Evolutionary conservation across 2,797 vertebrate species (phyloP), one percentile per base, ranked within the genome.

Genomic region (Austrolebias charrua): DNA sequence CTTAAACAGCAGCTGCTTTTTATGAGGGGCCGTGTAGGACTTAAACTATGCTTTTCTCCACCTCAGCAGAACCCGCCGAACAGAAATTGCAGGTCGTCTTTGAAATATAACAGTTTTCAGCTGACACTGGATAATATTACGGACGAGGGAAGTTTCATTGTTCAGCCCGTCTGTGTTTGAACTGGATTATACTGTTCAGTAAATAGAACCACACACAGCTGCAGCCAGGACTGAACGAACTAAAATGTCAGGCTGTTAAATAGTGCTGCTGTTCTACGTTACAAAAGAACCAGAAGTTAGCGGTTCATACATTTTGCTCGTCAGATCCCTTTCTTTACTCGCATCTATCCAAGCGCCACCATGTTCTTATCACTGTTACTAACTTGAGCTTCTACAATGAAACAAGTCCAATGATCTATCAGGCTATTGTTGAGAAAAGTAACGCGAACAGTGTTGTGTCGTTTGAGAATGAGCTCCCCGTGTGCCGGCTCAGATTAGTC

Each of bases 121-220:
- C 31, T 52, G 6, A 55, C 40, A 50, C 33, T 59, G 24, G 20
- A 11, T 38, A 9, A 59, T 45, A 5, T 45, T 54, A 18, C 4
- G 49, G 60, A 49, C 49, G 45, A 47, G 38, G 40, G 52, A 50
- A 54, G 62, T 54, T 66, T 55, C 69, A 73, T 48, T 75, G 76
- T 81, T 73, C 60, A 33, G 71, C 71, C 76, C 46, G 61, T 19
- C 59, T 63, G 42, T 82, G 62, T 86, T 81, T 86, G 76, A 75
- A 58, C 63, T 46, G 55, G 76, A 60, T 33, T 79, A 74, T 86
- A 50, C 58, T 61, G 71, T 66, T 83, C 51, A 71, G 72, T 68
- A 83, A 80, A 85, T 72, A 83, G 60, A 78, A 47, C 71, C 69
- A 68, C 62, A 70, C 28, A 53, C 24, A 44, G 56, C 28, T 65